Evolutionary conservation across 2,113 vertebrate genomes (phyloP).

Genomic region (Orthochromis malagaraziensis): DNA sequence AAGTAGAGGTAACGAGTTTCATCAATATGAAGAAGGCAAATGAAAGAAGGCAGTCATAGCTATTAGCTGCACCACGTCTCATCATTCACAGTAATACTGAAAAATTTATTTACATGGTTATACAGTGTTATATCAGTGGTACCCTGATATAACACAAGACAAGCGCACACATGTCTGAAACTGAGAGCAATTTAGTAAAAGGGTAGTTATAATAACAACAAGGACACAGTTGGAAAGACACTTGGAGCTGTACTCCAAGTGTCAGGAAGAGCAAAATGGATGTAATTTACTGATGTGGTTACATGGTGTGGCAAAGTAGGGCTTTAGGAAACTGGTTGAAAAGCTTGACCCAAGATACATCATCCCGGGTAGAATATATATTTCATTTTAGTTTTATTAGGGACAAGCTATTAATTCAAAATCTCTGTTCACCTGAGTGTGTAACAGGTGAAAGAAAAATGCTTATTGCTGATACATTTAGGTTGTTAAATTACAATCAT

Average conservation of each 20-base stretch:
- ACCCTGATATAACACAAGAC: background rate
- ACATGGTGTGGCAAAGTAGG: background rate
- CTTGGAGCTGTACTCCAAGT: background rate
- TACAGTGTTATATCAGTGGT: background rate
- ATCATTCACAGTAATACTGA: background rate
- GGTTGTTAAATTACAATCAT: background rate
- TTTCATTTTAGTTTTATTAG: background rate
- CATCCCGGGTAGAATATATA: background rate
- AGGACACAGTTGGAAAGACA: background rate
- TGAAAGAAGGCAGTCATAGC: background rate
- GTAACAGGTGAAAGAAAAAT: background rate
- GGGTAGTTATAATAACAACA: background rate
- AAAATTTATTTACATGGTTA: background rate
- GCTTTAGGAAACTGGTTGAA: background rate
- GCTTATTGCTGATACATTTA: background rate
- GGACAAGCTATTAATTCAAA: rapidly evolving
- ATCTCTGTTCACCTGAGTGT: background rate
- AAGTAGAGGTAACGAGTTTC: rapidly evolving
- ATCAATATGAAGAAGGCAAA: background rate
- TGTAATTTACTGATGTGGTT: rapidly evolving
- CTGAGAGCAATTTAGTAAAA: background rate
- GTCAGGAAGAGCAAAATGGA: background rate
- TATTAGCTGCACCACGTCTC: rapidly evolving
- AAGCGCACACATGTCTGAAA: background rate
- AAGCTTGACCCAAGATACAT: background rate